A percentile compares a stretch with the other conserved stretches of the same genome.
phyloP scores from a whole-genome alignment of 2,797 vertebrate genomes.

The Enteromius paludinosus region DNA sequence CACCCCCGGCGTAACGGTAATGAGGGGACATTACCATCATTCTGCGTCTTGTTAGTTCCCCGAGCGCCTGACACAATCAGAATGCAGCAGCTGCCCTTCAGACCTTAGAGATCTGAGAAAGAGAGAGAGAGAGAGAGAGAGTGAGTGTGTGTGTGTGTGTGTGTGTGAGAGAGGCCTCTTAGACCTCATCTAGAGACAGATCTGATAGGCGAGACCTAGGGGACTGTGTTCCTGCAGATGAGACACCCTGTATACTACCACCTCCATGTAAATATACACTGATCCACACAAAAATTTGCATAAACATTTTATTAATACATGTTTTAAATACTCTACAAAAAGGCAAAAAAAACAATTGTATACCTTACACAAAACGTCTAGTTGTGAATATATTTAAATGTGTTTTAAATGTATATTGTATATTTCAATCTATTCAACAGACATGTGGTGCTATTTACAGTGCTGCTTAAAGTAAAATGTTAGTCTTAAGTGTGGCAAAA shows the following conservation, averaged over 20 bases:
- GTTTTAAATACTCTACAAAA: constrained; percentile 6
- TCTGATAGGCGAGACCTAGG: constrained; percentile 32
- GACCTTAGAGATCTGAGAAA: constrained; percentile 38
- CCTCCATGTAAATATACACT: constrained; percentile 33
- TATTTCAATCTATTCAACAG: neutral
- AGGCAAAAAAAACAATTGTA: neutral
- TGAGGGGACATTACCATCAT: constrained; percentile 74
- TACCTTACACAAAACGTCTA: neutral
- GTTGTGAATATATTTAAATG: neutral
- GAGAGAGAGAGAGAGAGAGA: neutral
- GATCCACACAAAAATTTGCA: constrained; percentile 16
- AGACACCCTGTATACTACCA: constrained; percentile 9
- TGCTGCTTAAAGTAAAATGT: neutral
- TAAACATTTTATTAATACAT: constrained; percentile 1
- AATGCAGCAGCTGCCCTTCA: constrained; percentile 77
- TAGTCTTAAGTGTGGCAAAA: neutral
- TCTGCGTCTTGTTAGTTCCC: constrained; percentile 67
- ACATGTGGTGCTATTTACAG: neutral
- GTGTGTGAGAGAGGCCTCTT: neutral
- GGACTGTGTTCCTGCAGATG: constrained; percentile 22
- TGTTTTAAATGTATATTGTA: neutral
- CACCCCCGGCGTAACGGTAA: constrained; percentile 76
- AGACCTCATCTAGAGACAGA: constrained; percentile 54
- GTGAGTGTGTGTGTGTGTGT: neutral
- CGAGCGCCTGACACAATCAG: constrained; percentile 70